These are phyloP conservation scores for Phocides pigmalion DNA, from an alignment of 1,140 invertebrate genomes.

Conservation along the genomic window DNA sequence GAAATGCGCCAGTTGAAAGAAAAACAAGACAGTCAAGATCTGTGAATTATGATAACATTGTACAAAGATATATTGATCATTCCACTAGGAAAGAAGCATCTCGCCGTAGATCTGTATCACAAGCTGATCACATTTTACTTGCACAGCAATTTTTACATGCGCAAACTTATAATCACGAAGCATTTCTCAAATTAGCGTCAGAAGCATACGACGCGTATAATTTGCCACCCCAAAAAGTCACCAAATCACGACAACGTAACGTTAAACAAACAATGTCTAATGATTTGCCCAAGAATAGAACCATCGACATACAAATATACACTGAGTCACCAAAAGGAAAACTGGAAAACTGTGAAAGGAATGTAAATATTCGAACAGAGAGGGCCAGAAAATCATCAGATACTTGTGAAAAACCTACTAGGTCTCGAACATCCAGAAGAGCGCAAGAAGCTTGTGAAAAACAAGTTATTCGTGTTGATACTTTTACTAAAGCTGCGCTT, in stretches of 20 bases:
- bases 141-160: constrained; percentile 7
- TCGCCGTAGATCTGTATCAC: constrained; percentile 35
- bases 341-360: constrained; percentile 11
- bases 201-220: constrained; percentile 15
- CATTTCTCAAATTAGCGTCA: constrained; percentile 3
- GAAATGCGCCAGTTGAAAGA: constrained; percentile 4
- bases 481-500: not conserved
- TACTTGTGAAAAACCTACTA: not conserved
- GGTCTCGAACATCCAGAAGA: constrained; percentile 5
- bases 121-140: constrained; percentile 28
- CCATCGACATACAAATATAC: constrained; percentile 4
- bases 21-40: constrained; percentile 29
- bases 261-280: not conserved
- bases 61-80: constrained; percentile 21
- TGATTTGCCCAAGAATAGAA: constrained; percentile 2
- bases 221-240: constrained; percentile 6
- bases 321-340: not conserved
- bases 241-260: not conserved
- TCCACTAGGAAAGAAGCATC: constrained; percentile 27
- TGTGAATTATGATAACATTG: constrained; percentile 33
- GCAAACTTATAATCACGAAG: not conserved
- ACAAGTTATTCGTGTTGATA: not conserved
- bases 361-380: not conserved
- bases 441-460: not conserved
- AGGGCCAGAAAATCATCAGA: not conserved